Evolutionary conservation across 2,113 vertebrate species (phyloP).

Genomic region (Microcebus tavaratra): DNA sequence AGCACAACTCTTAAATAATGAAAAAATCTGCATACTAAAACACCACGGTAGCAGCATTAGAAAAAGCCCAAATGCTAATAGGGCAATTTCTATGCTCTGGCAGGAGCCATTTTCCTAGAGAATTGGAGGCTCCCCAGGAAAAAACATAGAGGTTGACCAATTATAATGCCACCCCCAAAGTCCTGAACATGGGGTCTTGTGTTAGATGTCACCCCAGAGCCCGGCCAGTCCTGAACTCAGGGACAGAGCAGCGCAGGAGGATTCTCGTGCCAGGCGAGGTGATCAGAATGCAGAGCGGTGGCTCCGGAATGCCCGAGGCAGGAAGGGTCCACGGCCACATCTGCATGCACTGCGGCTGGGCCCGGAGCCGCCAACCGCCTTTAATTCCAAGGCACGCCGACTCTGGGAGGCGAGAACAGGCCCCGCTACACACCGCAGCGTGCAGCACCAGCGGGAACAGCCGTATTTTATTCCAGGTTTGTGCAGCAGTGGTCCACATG

Average conservation of each 20-base stretch:
- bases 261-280: not conserved
- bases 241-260: not conserved
- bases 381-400: constrained; percentile 50
- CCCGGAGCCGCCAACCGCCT: not conserved
- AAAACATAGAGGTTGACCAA: not conserved
- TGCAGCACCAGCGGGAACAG: not conserved
- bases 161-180: not conserved
- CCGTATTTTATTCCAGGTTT: not conserved
- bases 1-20: constrained; percentile 11
- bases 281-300: not conserved
- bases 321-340: not conserved
- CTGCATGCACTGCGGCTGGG: not conserved
- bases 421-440: not conserved
- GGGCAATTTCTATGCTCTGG: constrained; percentile 1
- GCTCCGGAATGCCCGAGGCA: not conserved
- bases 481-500: constrained; percentile 5
- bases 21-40: not conserved
- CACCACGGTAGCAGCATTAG: not conserved
- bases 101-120: not conserved
- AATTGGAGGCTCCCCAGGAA: not conserved
- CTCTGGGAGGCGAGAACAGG: not conserved
- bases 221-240: not conserved
- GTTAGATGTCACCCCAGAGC: not conserved
- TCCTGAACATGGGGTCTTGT: not conserved
- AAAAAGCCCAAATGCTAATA: constrained; percentile 50